Base-by-base conservation (phyloP, 2,888 invertebrate genomes). In the Hyppa rectilinea region DNA sequence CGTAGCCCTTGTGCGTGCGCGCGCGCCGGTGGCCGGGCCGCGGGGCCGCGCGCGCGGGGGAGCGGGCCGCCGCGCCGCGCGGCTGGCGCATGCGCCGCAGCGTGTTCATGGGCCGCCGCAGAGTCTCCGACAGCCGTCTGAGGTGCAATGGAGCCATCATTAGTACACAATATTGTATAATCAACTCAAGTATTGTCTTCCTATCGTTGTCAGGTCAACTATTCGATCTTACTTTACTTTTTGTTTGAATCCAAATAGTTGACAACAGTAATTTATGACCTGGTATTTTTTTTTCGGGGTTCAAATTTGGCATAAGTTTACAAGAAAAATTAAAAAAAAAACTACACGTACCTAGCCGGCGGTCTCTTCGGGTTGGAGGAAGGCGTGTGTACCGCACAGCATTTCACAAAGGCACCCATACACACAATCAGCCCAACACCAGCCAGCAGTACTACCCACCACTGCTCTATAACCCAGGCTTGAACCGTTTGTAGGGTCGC, bases 371-470 rank as follows among this genome's bases (percentile, higher is more conserved):
- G 99, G 96, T 99, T 99, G 78, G 99, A 99, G 71, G 99, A 99
- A 36, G 99, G 99, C 66, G 99, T 99, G 95, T 99, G 99, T 64
- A 99, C 99, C 40, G 99, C 99, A 94, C 99, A 99, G 93, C 99
- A 99, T 93, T 99, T 99, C 89, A 99, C 99, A 93, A 99, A 99
- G 71, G 99, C 96, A 66, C 99, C 99, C 99, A 99, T 99, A 89
- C 99, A 97, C 85, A 99, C 97, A 66, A 99, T 97, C 90, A 99
- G 98, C 71, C 97, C 98, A 66, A 99, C 98, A 60, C 98, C 98
- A 95, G 99, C 98, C 65, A 99, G 96, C 78, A 99, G 96, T 82
- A 99, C 99, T 7, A 98, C 97, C 98, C 99, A 99, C 99, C 99
- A 99, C 92, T 98, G 97, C 90, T 98, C 98, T 77, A 98, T 98